These are phyloP conservation scores for Hemicrepidius hirtus DNA, from an alignment of 2,888 invertebrate genomes.

Conservation along the genomic window DNA sequence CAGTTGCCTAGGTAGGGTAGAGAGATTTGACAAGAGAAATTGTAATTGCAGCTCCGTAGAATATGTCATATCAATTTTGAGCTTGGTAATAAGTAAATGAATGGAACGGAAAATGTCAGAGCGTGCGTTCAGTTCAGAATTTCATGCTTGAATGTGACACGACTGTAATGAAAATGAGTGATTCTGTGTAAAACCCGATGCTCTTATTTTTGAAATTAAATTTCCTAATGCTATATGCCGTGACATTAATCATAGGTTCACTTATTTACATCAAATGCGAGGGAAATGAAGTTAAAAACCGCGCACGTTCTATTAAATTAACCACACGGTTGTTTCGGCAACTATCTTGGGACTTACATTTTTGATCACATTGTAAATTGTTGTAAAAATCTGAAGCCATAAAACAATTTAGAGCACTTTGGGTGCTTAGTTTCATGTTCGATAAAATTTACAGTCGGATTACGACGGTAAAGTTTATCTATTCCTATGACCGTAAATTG, in stretches of 20 bases:
- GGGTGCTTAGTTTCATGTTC: slow-evolving; percentile 51
- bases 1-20: neutral
- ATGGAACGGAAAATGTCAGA: slow-evolving; percentile 30
- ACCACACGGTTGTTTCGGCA: neutral
- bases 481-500: slow-evolving; percentile 49
- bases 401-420: slow-evolving; percentile 53
- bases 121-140: slow-evolving; percentile 27
- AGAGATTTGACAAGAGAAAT: slow-evolving; percentile 19
- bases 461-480: slow-evolving; percentile 49
- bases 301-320: neutral
- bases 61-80: slow-evolving; percentile 32
- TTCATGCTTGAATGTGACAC: slow-evolving; percentile 26
- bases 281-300: too few relatives aligned
- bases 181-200: neutral
- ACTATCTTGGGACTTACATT: slow-evolving; percentile 15
- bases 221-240: neutral
- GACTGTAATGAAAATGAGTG: slow-evolving; percentile 22
- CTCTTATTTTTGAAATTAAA: slow-evolving; percentile 11
- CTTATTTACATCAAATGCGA: neutral
- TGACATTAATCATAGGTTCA: slow-evolving; percentile 4
- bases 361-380: slow-evolving; percentile 46
- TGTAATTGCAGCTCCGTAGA: slow-evolving; percentile 22
- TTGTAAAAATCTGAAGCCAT: slow-evolving; percentile 43
- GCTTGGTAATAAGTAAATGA: slow-evolving; percentile 28
- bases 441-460: slow-evolving; percentile 54